These are phyloP conservation scores for Prostheceraeus crozeri DNA, from an alignment of 2,888 invertebrate genomes.

Conservation along the genomic window DNA sequence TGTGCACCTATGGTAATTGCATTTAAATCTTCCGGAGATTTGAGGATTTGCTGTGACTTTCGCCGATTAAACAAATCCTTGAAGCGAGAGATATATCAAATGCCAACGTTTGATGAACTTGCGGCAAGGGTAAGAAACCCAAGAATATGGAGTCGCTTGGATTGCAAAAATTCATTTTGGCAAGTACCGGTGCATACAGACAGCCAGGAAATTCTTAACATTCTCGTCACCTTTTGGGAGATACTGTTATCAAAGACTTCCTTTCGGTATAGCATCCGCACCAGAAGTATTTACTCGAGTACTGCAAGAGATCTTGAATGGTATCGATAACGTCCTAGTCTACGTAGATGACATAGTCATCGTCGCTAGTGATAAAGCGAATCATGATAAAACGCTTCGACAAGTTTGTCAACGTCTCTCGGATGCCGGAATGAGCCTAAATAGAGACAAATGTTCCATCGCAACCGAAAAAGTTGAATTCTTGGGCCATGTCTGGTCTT, in stretches of 20 bases:
- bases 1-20: slow-evolving; percentile 8
- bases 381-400: background rate
- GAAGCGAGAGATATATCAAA: background rate
- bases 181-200: slow-evolving; percentile 15
- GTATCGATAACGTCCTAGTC: background rate
- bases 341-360: slow-evolving; percentile 18
- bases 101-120: slow-evolving; percentile 14
- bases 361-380: background rate
- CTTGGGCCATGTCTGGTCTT: slow-evolving; percentile 9
- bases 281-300: slow-evolving; percentile 17
- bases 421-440: slow-evolving; percentile 1
- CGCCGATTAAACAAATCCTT: background rate
- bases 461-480: background rate
- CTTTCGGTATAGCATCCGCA: background rate
- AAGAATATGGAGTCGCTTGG: background rate
- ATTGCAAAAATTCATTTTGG: slow-evolving; percentile 3
- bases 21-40: slow-evolving; percentile 6
- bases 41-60: slow-evolving; percentile 9
- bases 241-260: slow-evolving; percentile 16
- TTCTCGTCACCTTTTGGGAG: slow-evolving; percentile 12
- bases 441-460: slow-evolving; percentile 19
- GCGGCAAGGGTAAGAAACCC: background rate
- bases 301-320: background rate
- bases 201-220: background rate
- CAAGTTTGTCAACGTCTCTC: background rate